Conservation (phyloP, 1,140 invertebrate genomes). For the Glossosoma conforme region DNA sequence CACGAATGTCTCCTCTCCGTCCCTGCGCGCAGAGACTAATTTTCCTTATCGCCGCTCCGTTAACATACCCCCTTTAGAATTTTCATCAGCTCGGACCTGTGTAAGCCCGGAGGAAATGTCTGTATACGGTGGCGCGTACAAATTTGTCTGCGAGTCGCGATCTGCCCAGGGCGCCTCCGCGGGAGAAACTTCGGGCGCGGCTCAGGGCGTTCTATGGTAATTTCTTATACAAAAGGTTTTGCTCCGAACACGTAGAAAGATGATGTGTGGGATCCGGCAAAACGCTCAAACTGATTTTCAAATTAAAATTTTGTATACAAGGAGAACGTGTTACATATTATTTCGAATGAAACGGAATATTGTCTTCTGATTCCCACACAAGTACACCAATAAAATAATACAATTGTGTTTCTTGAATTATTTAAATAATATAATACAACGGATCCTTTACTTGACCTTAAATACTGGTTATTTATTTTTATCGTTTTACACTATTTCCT, state of each 20-base stretch:
- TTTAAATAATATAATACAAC: too few species aligned
- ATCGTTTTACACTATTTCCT: too few species aligned
- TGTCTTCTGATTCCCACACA: too few species aligned
- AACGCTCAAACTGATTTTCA: constrained; percentile 25
- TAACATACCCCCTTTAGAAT: background rate
- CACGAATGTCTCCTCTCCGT: background rate
- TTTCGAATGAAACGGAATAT: too few species aligned
- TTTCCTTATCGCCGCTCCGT: background rate
- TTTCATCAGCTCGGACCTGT: background rate
- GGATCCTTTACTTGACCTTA: too few species aligned
- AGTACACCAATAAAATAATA: too few species aligned
- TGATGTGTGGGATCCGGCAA: constrained; percentile 27
- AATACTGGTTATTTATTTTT: too few species aligned
- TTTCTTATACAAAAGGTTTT: constrained; percentile 31
- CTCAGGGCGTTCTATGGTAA: constrained; percentile 23
- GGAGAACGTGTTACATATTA: too few species aligned
- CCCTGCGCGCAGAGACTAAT: background rate
- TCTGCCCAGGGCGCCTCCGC: background rate
- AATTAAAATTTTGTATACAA: constrained; percentile 19
- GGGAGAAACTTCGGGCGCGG: constrained; percentile 17
- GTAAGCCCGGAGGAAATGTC: constrained; percentile 27
- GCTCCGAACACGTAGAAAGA: constrained; percentile 23
- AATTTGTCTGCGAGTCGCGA: constrained; percentile 11
- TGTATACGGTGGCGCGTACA: constrained; percentile 15
- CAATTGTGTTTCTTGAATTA: too few species aligned